A percentile compares a stretch with the other conserved stretches of the same genome.
These are phyloP conservation scores for Enteromius argenteus DNA, from an alignment of 2,797 vertebrate genomes.

Conservation along the genomic window DNA sequence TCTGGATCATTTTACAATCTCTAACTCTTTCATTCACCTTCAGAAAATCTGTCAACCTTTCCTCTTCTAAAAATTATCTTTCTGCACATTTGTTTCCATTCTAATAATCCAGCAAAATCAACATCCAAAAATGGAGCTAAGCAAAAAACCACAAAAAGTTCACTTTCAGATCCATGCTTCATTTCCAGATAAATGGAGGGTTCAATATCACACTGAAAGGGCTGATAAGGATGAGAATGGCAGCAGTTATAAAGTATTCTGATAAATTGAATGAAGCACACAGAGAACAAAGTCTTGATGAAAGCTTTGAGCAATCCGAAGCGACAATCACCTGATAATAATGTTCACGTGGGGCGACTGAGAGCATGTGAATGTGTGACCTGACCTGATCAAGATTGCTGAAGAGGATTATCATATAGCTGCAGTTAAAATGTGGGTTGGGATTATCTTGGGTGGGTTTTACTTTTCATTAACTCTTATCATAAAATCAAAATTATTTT, in stretches of 20 bases:
- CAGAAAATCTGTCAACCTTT: neutral
- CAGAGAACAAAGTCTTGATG: slow-evolving; percentile 56
- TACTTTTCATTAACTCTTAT: slow-evolving; percentile 10
- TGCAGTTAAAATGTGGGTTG: slow-evolving; percentile 20
- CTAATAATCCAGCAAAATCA: neutral
- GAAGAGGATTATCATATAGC: slow-evolving; percentile 28
- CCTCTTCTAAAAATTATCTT: neutral
- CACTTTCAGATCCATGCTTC: slow-evolving; percentile 68
- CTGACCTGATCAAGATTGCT: slow-evolving; percentile 58
- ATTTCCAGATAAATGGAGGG: slow-evolving; percentile 30
- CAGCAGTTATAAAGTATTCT: slow-evolving; percentile 54
- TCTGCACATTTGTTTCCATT: neutral
- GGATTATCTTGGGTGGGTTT: slow-evolving; percentile 31
- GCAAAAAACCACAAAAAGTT: slow-evolving; percentile 24
- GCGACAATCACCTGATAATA: slow-evolving; percentile 69
- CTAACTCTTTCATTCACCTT: neutral
- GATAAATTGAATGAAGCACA: slow-evolving; percentile 64
- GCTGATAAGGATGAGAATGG: slow-evolving; percentile 25
- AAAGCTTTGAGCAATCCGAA: slow-evolving; percentile 16
- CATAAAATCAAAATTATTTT: neutral
- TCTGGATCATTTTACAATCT: neutral
- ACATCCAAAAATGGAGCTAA: neutral
- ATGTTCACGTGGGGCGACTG: slow-evolving; percentile 55
- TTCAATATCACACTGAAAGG: slow-evolving; percentile 34
- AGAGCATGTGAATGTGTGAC: slow-evolving; percentile 61